Evolutionary conservation across 1,140 invertebrate genomes (phyloP).

Genomic region (Gerris buenoi): DNA sequence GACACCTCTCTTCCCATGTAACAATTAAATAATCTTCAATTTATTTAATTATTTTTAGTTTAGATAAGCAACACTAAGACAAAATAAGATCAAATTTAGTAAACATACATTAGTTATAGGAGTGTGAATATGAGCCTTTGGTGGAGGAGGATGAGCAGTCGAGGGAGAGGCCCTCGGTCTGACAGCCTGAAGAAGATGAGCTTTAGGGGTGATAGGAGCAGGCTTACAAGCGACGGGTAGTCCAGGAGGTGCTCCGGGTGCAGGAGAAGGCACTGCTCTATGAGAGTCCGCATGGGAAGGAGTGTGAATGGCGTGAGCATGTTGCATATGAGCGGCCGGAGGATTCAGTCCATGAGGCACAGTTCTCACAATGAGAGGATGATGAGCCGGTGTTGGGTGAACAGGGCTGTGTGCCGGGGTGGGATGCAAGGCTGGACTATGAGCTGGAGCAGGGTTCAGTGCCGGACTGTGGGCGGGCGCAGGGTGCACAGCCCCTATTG

Average conservation of each 20-base stretch:
- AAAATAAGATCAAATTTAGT: too few relatives aligned
- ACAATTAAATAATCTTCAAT: too few relatives aligned
- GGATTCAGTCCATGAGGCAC: not conserved
- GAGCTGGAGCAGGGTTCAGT: not conserved
- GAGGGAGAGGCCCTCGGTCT: slow-evolving; percentile 18
- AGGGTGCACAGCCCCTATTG: not conserved
- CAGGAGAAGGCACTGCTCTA: not conserved
- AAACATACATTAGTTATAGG: slow-evolving; percentile 21
- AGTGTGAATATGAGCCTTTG: slow-evolving; percentile 21
- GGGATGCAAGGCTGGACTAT: not conserved
- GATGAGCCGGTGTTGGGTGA: not conserved
- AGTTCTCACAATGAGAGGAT: not conserved
- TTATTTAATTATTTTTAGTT: too few relatives aligned
- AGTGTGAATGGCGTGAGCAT: not conserved
- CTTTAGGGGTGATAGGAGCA: not conserved
- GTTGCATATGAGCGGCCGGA: not conserved
- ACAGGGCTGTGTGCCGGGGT: not conserved
- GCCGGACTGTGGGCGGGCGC: not conserved
- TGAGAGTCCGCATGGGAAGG: not conserved
- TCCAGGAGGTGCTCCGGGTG: not conserved
- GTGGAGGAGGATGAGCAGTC: slow-evolving; percentile 8
- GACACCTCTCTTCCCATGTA: too few relatives aligned
- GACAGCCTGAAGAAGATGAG: slow-evolving; percentile 33
- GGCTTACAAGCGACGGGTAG: slow-evolving; percentile 2
- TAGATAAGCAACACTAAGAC: too few relatives aligned